Conservation (phyloP, 2,113 vertebrate species). For the Mobula hypostoma region DNA sequence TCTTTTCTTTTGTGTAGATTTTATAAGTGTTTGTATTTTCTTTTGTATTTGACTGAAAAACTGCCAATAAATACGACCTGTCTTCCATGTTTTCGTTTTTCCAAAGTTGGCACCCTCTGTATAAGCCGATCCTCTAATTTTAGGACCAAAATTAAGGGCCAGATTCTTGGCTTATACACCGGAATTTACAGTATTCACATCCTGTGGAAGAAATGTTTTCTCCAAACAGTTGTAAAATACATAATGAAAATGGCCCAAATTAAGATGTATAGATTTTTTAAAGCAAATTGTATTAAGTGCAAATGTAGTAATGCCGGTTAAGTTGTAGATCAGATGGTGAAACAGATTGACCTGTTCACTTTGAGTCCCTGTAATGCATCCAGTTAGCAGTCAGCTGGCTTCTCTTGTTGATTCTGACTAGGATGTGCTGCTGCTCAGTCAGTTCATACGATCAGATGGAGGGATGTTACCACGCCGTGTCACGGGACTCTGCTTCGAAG, state of each 20-base stretch:
- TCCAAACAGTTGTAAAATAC: not conserved
- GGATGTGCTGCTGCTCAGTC: constrained; percentile 88
- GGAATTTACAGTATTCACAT: too few relatives aligned
- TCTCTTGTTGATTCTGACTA: constrained; percentile 47
- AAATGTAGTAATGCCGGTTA: not conserved
- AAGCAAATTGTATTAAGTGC: not conserved
- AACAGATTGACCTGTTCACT: not conserved
- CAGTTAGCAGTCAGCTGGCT: not conserved
- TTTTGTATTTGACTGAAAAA: too few relatives aligned
- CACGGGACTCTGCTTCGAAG: constrained; percentile 83
- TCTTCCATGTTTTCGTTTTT: too few relatives aligned
- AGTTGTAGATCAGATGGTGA: not conserved
- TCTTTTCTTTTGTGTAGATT: too few relatives aligned
- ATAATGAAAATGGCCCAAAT: not conserved
- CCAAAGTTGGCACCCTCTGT: too few relatives aligned
- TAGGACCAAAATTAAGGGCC: too few relatives aligned
- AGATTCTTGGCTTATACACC: too few relatives aligned
- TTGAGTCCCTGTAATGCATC: not conserved
- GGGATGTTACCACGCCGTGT: constrained; percentile 77
- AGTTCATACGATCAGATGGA: constrained; percentile 87
- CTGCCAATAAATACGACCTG: too few relatives aligned
- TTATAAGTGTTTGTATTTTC: too few relatives aligned
- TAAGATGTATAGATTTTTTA: not conserved
- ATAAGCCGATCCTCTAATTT: too few relatives aligned
- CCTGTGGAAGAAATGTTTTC: not conserved